Evolutionary conservation across 2,888 invertebrate genomes (phyloP).

Genomic region (Papilio demoleus): DNA sequence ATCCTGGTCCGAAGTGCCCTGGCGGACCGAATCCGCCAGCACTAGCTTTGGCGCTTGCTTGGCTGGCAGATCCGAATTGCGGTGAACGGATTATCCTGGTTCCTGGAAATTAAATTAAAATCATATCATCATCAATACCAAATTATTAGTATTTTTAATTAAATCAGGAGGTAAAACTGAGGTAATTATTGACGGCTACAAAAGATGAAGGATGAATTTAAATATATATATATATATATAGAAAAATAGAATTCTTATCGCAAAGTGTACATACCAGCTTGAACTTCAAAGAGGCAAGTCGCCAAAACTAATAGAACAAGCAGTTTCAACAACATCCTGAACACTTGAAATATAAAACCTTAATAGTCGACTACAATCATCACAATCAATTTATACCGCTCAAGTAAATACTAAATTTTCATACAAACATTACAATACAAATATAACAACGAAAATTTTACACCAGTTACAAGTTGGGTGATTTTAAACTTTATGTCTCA

Average conservation of each 20-base stretch:
- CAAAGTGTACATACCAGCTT: constrained; percentile 22
- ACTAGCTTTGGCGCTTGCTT: constrained; percentile 52
- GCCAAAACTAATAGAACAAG: neutral
- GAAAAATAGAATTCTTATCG: too few species aligned
- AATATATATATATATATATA: too few species aligned
- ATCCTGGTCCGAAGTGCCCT: constrained; percentile 13
- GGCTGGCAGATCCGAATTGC: constrained; percentile 54
- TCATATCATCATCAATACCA: too few species aligned
- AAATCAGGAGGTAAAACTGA: too few species aligned
- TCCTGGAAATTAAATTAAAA: constrained; percentile 48
- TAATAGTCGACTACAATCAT: constrained; percentile 10
- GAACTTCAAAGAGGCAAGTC: neutral
- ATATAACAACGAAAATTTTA: neutral
- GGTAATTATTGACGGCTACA: too few species aligned
- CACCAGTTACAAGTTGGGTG: neutral
- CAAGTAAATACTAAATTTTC: constrained; percentile 10
- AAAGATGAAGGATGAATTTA: too few species aligned
- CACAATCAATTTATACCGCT: constrained; percentile 17
- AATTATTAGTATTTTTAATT: too few species aligned
- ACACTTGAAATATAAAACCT: constrained; percentile 18
- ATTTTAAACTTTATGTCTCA: neutral
- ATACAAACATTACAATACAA: constrained; percentile 21
- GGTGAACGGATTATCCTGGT: constrained; percentile 54
- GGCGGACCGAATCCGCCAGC: constrained; percentile 23
- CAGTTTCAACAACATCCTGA: constrained; percentile 19